Conservation (phyloP, 2,888 invertebrate species). For the Lepetodrilus schrolli region DNA sequence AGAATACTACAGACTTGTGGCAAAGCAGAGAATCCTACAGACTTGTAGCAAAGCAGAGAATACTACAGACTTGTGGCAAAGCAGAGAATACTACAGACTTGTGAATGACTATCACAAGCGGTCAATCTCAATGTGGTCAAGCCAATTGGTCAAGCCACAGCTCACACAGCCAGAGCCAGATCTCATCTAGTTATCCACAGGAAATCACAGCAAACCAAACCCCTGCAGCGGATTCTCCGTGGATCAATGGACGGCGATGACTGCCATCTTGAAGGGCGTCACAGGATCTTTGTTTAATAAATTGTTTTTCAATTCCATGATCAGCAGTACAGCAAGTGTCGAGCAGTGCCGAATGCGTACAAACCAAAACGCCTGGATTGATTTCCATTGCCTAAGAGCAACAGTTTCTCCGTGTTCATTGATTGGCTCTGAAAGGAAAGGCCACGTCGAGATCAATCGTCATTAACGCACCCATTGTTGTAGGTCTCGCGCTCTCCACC, state of each 20-base stretch:
- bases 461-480: not conserved
- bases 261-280: not conserved
- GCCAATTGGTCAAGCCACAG: too few species aligned
- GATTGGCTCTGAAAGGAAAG: not conserved
- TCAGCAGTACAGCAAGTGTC: constrained; percentile 9
- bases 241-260: not conserved
- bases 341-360: constrained; percentile 18
- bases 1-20: too few species aligned
- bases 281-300: constrained; percentile 25
- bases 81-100: constrained; percentile 8
- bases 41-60: too few species aligned
- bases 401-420: constrained; percentile 7
- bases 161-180: too few species aligned
- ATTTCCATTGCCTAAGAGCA: constrained; percentile 22
- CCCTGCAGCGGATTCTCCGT: not conserved
- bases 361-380: not conserved
- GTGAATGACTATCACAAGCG: not conserved
- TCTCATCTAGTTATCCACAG: too few species aligned
- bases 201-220: not conserved
- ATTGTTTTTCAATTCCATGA: constrained; percentile 22
- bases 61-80: too few species aligned
- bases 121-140: not conserved
- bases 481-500: not conserved
- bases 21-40: too few species aligned
- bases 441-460: not conserved